Base-by-base conservation (phyloP, 2,113 vertebrate genomes). In the Synodontis membranacea region DNA sequence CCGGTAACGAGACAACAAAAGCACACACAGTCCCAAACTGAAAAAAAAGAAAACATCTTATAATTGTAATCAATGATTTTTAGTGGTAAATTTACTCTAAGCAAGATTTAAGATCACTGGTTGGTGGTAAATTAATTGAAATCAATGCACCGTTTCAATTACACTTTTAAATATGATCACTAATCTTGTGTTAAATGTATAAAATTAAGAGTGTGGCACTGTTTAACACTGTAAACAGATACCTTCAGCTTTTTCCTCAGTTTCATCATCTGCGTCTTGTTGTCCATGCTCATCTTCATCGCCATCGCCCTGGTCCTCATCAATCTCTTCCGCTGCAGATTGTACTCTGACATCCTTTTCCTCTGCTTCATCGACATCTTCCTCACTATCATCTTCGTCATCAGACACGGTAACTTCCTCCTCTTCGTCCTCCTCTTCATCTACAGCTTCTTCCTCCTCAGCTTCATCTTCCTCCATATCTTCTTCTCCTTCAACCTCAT, bases 401-500 rank as follows among this genome's bases (percentile, higher is more conserved):
- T 31, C 44, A 15, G 52, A 48, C 7, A 23, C 31, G 11, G 81
- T 37, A 23, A n/a, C 39, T 10, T 79, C 79, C 21, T 54, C 80
- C 8, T 15, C 68, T 56, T 42, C 68, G 3, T n/a, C 82, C 21
- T 87, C 89, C n/a, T 84, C 50, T 17, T 64, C 82, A 11, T 80
- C 86, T 31, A 37, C 79, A 42, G 7, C 19, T 37, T 34, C 85
- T 7, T 46, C 86, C 4, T 28, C 85, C 15, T n/a, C 52, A 1
- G 48, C 86, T 1, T 70, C 81, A 4, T 89, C 87, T 34, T 64
- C 82, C 2, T 52, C 86, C 2, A 15, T 76, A 4, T 88, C 88
- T 9, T 60, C 80, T 4, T 80, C 83, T 0, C 75, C 28, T 0
- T 84, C 88, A 28, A 19, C 78, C 5, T 14, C 82, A 3, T 17